Evolutionary conservation across 1,140 invertebrate genomes (phyloP).

Genomic region (Heliconius hewitsoni): DNA sequence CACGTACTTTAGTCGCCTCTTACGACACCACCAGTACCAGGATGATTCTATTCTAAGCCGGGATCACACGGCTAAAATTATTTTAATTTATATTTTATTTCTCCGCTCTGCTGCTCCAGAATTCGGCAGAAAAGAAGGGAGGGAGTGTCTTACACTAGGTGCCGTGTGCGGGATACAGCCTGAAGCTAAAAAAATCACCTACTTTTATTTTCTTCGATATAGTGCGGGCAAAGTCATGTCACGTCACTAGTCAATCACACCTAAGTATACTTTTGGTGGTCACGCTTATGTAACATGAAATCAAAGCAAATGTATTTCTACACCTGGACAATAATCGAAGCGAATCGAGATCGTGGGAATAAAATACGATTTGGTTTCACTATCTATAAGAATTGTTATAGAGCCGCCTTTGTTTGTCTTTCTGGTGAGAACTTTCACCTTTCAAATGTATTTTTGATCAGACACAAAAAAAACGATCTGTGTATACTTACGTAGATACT

Average conservation of each 20-base stretch:
- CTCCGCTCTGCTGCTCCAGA: too few relatives aligned
- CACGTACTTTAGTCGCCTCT: too few relatives aligned
- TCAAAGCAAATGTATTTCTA: conserved; percentile 32
- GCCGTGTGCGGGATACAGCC: too few relatives aligned
- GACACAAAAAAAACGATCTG: not conserved
- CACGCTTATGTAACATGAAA: conserved; percentile 21
- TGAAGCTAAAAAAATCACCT: too few relatives aligned
- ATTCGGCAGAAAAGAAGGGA: too few relatives aligned
- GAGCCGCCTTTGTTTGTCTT: conserved; percentile 34
- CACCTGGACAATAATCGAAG: conserved; percentile 43
- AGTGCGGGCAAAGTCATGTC: not conserved
- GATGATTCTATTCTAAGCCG: too few relatives aligned
- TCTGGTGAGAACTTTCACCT: conserved; percentile 31
- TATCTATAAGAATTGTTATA: conserved; percentile 36
- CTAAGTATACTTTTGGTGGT: conserved; percentile 23
- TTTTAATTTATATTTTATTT: too few relatives aligned
- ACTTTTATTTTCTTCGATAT: not conserved
- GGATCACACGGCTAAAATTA: too few relatives aligned
- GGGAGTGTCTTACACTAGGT: too few relatives aligned
- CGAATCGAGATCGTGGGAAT: conserved; percentile 49
- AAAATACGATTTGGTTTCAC: conserved; percentile 44
- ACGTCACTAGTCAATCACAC: conserved; percentile 31
- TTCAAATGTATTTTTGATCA: conserved; percentile 32
- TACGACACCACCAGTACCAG: too few relatives aligned
- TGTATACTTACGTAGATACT: not conserved